Evolutionary conservation across 2,113 vertebrate genomes (phyloP).

Genomic region (Callipepla californica): DNA sequence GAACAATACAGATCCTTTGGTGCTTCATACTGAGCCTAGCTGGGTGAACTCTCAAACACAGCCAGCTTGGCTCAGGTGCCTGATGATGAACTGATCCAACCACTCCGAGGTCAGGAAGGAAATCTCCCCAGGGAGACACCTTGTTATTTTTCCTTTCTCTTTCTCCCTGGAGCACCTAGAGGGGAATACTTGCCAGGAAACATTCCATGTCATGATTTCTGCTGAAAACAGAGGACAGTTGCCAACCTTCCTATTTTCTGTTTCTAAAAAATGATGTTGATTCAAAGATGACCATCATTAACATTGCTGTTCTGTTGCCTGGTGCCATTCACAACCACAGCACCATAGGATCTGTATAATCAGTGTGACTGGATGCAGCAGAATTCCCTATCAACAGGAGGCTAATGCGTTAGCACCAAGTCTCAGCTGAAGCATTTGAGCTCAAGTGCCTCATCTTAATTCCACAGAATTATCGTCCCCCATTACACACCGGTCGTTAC

Average conservation of each 20-base stretch:
- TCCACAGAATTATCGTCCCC: conserved; percentile 25
- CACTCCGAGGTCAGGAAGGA: background rate
- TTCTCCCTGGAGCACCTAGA: conserved; percentile 20
- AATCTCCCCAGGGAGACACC: conserved; percentile 39
- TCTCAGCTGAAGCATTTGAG: conserved; percentile 32
- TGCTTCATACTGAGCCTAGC: accelerated
- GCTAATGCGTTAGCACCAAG: background rate
- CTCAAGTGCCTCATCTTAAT: conserved; percentile 32
- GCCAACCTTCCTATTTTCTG: conserved; percentile 6
- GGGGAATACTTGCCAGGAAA: conserved; percentile 31
- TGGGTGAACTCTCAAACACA: background rate
- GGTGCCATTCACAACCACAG: background rate
- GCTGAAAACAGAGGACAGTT: conserved; percentile 31
- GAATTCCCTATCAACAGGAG: conserved; percentile 30
- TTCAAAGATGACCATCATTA: background rate
- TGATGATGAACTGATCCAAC: conserved; percentile 41
- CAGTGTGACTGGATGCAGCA: background rate
- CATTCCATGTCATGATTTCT: conserved; percentile 17
- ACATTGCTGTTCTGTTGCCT: background rate
- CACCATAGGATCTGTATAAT: background rate
- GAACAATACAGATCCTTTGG: background rate
- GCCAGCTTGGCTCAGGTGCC: conserved; percentile 7
- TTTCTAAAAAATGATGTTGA: background rate
- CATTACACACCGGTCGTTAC: background rate
- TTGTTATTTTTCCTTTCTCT: conserved; percentile 51